Evolutionary conservation across 1,140 invertebrate species (phyloP).

Genomic region (Thereuonema tuberculata): DNA sequence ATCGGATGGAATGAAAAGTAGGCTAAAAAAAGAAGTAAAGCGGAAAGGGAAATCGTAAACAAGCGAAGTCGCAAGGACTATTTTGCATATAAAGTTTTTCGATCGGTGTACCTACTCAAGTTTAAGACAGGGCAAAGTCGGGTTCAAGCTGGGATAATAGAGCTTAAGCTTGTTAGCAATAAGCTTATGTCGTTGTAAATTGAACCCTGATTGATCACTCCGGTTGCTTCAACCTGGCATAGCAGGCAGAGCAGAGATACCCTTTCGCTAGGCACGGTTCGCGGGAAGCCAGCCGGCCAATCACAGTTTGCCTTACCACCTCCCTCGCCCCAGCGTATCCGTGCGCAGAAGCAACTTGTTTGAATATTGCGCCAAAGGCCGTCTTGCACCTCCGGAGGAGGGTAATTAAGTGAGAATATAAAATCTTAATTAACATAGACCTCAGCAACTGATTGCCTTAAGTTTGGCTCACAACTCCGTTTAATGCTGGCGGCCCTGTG

Average conservation of each 20-base stretch:
- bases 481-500: no score
- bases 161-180: conserved; percentile 10
- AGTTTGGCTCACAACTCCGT: no score
- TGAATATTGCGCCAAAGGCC: background rate
- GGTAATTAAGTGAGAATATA: background rate
- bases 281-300: background rate
- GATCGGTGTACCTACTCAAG: no score
- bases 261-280: background rate
- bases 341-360: background rate
- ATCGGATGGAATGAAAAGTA: no score
- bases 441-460: background rate
- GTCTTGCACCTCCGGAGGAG: background rate
- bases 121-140: background rate
- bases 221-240: background rate
- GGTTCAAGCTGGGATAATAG: conserved; percentile 4
- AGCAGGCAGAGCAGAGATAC: background rate
- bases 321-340: background rate
- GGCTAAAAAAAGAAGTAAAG: no score
- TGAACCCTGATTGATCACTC: conserved; percentile 5
- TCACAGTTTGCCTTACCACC: background rate
- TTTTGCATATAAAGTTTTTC: no score
- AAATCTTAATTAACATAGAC: background rate
- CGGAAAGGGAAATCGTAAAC: no score
- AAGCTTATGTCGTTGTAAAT: conserved; percentile 10
- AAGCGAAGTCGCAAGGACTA: no score